Evolutionary conservation across 2,113 vertebrate species (phyloP), one percentile per base, ranked within the genome.

Genomic region (Hemicordylus capensis): DNA sequence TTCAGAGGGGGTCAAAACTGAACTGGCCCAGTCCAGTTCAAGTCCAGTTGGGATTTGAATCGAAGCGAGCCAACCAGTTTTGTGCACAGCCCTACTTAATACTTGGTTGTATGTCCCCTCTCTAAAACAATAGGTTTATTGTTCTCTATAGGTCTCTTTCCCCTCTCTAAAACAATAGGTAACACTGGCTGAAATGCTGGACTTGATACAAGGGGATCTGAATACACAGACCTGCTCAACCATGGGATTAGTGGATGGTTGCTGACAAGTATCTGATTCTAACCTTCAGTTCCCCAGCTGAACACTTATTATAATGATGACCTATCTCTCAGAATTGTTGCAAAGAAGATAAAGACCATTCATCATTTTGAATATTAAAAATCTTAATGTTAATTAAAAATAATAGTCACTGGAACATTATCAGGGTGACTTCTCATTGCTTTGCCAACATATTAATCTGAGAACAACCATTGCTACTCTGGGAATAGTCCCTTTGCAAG

Each of bases 341-440:
- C 26, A 67, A 69, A 34, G 46, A 69, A 69, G 34, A 77, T 54
- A 37, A 66, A 85, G 24, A 66, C 20, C 11, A 67, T 56, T 42
- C 31, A 79, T 46, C 20, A 37, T 10, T 58, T 67, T 69, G 28
- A 31, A 59, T 34, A 69, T 42, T 70, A 72, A 37, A 78, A 72
- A 31, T 15, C 51, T 46, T 78, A 46, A 85, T 20, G 24, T 51
- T 63, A 63, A 85, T 80, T 80, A 70, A 6, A 51, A 85, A 85
- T 73, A 2, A 80, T 63, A 7, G 22, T 37, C 26, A 63, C 74
- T 85, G 54, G 72, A 42, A 42, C 37, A 80, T 37, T 19, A 34
- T 24, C 28, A 22, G 48, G 26, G n/a, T 72, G 31, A 87, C 58
- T 3, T 42, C 4, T 20, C 54, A 59, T 78, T 26, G 59, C 28